Percentiles rank a stretch among this genome's conserved stretches.
Evolutionary conservation across 2,797 vertebrate genomes (phyloP).

Genomic region (Eidolon dupreanum): DNA sequence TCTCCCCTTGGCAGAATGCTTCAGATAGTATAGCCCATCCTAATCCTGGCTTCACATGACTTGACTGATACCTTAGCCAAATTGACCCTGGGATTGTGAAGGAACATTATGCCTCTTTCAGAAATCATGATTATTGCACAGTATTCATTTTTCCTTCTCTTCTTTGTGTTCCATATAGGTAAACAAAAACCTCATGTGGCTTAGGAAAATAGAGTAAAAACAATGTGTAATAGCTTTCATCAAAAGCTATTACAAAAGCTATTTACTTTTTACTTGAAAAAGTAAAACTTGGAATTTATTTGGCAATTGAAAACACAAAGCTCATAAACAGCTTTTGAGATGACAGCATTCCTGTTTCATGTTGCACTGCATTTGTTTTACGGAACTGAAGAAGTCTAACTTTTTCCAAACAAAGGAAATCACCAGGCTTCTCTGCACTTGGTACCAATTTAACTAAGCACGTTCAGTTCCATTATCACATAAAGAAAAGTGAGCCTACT

Average conservation of each 20-base stretch:
- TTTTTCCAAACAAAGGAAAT: constrained; percentile 60
- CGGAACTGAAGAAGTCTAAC: not conserved
- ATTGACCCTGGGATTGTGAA: not conserved
- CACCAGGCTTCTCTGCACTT: not conserved
- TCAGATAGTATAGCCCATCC: not conserved
- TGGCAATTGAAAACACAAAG: not conserved
- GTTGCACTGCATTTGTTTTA: not conserved
- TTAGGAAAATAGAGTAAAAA: constrained; percentile 1
- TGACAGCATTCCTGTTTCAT: not conserved
- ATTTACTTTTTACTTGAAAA: not conserved
- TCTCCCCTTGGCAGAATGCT: not conserved
- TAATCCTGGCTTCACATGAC: not conserved
- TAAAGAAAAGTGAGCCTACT: not conserved
- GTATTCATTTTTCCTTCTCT: not conserved
- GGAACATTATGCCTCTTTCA: not conserved
- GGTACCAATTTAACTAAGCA: not conserved
- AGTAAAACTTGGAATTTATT: not conserved
- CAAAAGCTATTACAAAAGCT: not conserved
- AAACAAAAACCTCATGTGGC: not conserved
- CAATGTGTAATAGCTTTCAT: not conserved
- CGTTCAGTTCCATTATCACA: constrained; percentile 13
- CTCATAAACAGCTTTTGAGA: not conserved
- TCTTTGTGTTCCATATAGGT: not conserved
- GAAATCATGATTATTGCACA: not conserved
- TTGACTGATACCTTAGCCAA: not conserved